phyloP scores from a whole-genome alignment of 2,888 invertebrate species.

The Proisotoma minuta region DNA sequence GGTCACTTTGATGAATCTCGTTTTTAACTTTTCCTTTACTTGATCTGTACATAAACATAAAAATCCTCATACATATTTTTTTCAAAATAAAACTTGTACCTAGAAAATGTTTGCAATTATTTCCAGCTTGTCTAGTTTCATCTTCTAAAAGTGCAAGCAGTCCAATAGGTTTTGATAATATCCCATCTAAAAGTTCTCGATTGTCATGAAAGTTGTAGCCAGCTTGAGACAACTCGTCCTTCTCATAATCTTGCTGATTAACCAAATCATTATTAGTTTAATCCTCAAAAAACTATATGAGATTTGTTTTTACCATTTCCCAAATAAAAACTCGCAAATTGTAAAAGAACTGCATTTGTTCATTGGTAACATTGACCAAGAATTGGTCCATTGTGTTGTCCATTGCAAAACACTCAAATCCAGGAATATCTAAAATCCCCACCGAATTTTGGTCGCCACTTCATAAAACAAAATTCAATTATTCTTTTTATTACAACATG shows the following conservation, averaged over 20 bases:
- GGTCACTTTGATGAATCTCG: conserved; percentile 29
- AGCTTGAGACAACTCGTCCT: conserved; percentile 74
- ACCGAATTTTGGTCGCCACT: conserved; percentile 81
- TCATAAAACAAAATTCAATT: too few species aligned
- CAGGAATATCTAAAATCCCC: conserved; percentile 80
- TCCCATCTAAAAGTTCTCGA: conserved; percentile 77
- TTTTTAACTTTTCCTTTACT: conserved; percentile 23
- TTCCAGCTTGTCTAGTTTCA: conserved; percentile 66
- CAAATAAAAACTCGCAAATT: conserved; percentile 85
- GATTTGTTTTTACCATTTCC: conserved; percentile 64
- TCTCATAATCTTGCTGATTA: conserved; percentile 62
- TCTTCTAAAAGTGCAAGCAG: conserved; percentile 81
- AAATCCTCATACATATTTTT: background rate
- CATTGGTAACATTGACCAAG: conserved; percentile 82
- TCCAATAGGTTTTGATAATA: conserved; percentile 77
- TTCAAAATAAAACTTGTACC: conserved; percentile 58
- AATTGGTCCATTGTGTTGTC: conserved; percentile 82
- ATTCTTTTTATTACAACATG: background rate
- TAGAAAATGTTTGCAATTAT: conserved; percentile 67
- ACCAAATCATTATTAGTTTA: background rate
- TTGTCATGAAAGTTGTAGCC: conserved; percentile 80
- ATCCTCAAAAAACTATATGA: background rate
- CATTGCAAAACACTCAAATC: conserved; percentile 80
- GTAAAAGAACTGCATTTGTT: conserved; percentile 89
- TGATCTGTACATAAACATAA: conserved; percentile 23